phyloP scores from a whole-genome alignment of 2,113 vertebrate genomes.

The Lepisosteus oculatus region DNA sequence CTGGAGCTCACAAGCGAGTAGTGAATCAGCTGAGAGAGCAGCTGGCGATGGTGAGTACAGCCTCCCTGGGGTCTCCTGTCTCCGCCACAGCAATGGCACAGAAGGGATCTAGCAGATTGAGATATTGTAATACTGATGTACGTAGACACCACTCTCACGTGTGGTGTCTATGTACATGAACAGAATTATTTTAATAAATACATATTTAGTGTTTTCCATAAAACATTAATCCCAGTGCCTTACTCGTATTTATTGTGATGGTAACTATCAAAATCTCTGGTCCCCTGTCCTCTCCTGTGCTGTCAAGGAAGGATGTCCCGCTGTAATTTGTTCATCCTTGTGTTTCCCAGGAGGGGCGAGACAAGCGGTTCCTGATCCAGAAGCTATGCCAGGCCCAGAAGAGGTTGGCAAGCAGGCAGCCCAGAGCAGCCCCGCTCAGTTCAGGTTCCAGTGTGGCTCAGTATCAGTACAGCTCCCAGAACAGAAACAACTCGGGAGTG shows the following conservation, averaged over 20 bases:
- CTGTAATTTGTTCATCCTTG: constrained; percentile 2
- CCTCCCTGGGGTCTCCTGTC: too few relatives aligned
- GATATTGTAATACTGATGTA: too few relatives aligned
- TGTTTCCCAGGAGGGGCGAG: constrained; percentile 72
- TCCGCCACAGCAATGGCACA: too few relatives aligned
- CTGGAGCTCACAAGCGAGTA: constrained; percentile 83
- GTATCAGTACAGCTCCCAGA: constrained; percentile 47
- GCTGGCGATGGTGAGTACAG: constrained; percentile 77
- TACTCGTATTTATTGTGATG: too few relatives aligned
- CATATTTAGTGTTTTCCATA: too few relatives aligned
- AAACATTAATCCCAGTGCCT: too few relatives aligned
- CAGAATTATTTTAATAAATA: too few relatives aligned
- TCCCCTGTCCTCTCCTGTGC: too few relatives aligned
- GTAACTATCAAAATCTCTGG: too few relatives aligned
- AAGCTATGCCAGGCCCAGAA: constrained; percentile 78
- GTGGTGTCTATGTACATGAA: too few relatives aligned
- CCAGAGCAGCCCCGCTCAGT: neutral
- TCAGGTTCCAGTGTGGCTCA: constrained; percentile 28
- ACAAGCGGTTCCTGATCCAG: constrained; percentile 84
- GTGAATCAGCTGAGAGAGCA: constrained; percentile 84
- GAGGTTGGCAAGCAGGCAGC: neutral
- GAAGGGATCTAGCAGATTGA: too few relatives aligned
- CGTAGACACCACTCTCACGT: too few relatives aligned
- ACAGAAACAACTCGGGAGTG: constrained; percentile 32
- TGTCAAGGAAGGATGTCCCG: neutral